phyloP scores from a whole-genome alignment of 1,140 invertebrate genomes.

The Zaprionus taronus region DNA sequence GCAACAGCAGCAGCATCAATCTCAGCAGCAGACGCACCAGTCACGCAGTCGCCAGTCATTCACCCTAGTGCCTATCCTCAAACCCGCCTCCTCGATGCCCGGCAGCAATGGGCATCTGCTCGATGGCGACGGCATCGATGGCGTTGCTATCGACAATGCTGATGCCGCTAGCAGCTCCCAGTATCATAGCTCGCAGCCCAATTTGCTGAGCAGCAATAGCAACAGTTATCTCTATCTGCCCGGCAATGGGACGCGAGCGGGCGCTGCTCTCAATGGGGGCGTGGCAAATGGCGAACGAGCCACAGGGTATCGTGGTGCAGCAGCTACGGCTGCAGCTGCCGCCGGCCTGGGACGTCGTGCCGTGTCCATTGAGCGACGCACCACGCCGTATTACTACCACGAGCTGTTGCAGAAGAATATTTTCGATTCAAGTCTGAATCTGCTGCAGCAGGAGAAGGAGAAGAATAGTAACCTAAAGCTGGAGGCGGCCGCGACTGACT shows the following conservation, averaged over 20 bases:
- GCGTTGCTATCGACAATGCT: constrained; percentile 19
- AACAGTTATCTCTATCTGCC: constrained; percentile 53
- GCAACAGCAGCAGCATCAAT: constrained; percentile 4
- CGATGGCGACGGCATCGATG: constrained; percentile 45
- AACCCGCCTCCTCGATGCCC: constrained; percentile 80
- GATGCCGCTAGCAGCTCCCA: constrained; percentile 30
- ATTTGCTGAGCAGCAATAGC: constrained; percentile 60
- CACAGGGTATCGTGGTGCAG: constrained; percentile 24
- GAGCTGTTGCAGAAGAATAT: constrained; percentile 77
- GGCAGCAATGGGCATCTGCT: constrained; percentile 50
- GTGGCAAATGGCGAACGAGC: not conserved
- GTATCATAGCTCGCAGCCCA: constrained; percentile 80
- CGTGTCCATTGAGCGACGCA: constrained; percentile 67
- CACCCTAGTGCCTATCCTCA: constrained; percentile 69
- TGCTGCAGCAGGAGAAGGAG: constrained; percentile 67
- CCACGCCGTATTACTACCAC: constrained; percentile 83
- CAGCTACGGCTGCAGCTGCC: constrained; percentile 26
- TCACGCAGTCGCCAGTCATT: constrained; percentile 59
- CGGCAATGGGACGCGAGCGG: constrained; percentile 10
- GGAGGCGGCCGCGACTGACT: constrained; percentile 31
- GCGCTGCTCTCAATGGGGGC: constrained; percentile 10
- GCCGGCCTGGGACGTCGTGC: constrained; percentile 59
- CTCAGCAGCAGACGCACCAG: constrained; percentile 25
- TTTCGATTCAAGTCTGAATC: constrained; percentile 81
- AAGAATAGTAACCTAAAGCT: constrained; percentile 69